Evolutionary conservation across 1,140 invertebrate species (phyloP).

Genomic region (Marisa cornuarietis): DNA sequence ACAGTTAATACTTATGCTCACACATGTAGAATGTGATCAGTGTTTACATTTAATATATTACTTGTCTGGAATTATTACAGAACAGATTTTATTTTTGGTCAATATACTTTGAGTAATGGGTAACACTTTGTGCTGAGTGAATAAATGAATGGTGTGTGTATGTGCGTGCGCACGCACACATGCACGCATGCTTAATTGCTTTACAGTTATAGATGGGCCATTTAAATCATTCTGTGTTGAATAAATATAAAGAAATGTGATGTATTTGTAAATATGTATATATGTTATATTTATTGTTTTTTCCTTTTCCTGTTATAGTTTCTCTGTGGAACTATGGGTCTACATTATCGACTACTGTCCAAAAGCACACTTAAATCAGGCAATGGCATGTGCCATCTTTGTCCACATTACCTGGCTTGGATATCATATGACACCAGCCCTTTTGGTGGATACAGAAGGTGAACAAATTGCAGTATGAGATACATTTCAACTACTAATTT

Average conservation of each 20-base stretch:
- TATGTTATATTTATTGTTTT: no score
- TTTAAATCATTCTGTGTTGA: no score
- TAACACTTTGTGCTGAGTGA: no score
- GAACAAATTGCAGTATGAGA: neutral
- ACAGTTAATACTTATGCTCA: no score
- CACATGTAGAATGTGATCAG: no score
- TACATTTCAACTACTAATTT: no score
- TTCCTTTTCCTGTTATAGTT: constrained; percentile 19
- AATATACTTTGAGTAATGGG: no score
- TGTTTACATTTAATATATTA: neutral
- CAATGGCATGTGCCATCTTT: constrained; percentile 30
- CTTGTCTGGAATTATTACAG: neutral
- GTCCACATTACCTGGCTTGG: constrained; percentile 31
- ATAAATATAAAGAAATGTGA: no score
- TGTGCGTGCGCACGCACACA: neutral
- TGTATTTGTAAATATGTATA: no score
- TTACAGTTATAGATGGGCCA: neutral
- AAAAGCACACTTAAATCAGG: neutral
- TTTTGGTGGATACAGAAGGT: constrained; percentile 39
- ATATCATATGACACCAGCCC: constrained; percentile 29
- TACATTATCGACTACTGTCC: constrained; percentile 41
- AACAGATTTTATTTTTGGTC: no score
- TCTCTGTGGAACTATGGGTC: constrained; percentile 40
- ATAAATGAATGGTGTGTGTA: neutral
- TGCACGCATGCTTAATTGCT: neutral